phyloP scores from a whole-genome alignment of 2,888 invertebrate species.

The Platycheirus rosarum region DNA sequence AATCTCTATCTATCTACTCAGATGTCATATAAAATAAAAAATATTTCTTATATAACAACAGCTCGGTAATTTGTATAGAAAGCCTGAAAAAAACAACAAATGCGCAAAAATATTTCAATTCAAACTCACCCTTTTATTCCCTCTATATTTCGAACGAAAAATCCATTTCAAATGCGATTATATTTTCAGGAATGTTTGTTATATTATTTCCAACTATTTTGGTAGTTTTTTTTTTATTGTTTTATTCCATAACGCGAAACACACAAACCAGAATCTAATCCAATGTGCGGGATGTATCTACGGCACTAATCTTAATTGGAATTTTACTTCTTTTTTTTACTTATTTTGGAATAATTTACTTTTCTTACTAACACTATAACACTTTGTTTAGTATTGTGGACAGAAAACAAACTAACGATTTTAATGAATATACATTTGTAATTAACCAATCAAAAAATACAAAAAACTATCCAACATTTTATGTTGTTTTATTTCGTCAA shows the following conservation, averaged over 20 bases:
- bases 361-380: conserved; percentile 11
- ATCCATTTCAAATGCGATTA: conserved; percentile 17
- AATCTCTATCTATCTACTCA: too few relatives aligned
- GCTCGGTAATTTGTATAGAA: too few relatives aligned
- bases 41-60: too few relatives aligned
- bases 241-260: conserved; percentile 30
- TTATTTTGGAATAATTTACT: conserved; percentile 1
- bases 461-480: conserved; percentile 36
- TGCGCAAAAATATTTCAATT: background rate
- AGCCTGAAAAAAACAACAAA: too few relatives aligned
- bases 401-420: conserved; percentile 9
- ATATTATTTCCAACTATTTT: too few relatives aligned
- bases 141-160: background rate
- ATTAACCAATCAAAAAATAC: conserved; percentile 12
- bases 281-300: conserved; percentile 38
- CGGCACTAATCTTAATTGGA: conserved; percentile 23
- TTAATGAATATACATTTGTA: conserved; percentile 38
- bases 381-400: conserved; percentile 7
- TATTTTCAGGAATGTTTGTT: conserved; percentile 10
- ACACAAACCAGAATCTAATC: conserved; percentile 6
- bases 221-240: conserved; percentile 31
- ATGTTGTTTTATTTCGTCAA: conserved; percentile 26
- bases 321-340: conserved; percentile 25
- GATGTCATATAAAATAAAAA: too few relatives aligned
- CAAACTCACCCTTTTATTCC: conserved; percentile 43